Conservation (phyloP, 2,888 invertebrate genomes). For the Lasioglossum lativentre region DNA sequence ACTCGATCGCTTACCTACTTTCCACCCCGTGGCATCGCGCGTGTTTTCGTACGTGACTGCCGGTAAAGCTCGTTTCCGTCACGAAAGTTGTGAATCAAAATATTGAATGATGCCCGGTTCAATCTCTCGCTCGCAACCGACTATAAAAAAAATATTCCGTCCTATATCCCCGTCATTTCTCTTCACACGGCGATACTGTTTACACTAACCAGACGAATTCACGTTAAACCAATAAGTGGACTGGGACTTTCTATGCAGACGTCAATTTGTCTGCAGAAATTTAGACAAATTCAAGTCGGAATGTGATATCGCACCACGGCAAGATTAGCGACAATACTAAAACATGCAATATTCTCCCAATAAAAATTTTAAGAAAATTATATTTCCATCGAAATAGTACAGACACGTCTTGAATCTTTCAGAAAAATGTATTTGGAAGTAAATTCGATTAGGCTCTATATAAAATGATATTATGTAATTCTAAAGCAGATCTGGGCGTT, state of each 20-base stretch:
- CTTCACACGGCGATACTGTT: slow-evolving; percentile 20
- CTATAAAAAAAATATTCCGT: slow-evolving; percentile 69
- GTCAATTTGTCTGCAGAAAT: background rate
- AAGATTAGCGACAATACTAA: no score
- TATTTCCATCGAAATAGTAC: no score
- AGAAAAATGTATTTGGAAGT: no score
- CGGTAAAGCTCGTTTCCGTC: slow-evolving; percentile 64
- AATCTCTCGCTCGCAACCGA: slow-evolving; percentile 42
- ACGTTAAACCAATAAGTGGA: background rate
- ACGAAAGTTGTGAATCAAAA: slow-evolving; percentile 78
- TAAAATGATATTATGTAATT: no score
- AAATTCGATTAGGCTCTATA: no score
- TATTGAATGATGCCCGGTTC: slow-evolving; percentile 71
- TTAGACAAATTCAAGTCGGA: background rate
- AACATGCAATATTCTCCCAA: no score
- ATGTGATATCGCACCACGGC: background rate
- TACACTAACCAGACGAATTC: background rate
- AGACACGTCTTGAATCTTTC: no score
- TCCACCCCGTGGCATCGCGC: slow-evolving; percentile 59
- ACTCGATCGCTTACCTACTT: slow-evolving; percentile 71
- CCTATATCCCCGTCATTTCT: slow-evolving; percentile 9
- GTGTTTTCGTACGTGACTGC: slow-evolving; percentile 78
- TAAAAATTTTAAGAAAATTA: no score
- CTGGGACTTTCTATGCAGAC: no score
- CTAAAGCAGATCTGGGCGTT: no score